These are phyloP conservation scores for Trileptium ribeirensis DNA, from an alignment of 2,888 invertebrate species.

Conservation along the genomic window DNA sequence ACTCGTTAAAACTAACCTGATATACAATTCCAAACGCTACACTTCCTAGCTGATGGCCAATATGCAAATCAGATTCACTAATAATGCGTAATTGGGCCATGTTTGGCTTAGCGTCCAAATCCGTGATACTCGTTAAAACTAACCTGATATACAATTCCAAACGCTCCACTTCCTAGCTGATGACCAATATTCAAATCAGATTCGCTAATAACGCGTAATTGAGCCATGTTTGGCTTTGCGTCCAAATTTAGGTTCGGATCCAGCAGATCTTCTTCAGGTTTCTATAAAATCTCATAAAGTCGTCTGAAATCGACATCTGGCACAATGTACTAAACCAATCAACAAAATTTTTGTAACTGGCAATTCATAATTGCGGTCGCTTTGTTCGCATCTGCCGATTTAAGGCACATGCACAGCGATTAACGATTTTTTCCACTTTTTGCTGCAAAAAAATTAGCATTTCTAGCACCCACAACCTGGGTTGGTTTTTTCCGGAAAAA, in stretches of 20 bases:
- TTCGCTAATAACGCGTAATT: slow-evolving; percentile 84
- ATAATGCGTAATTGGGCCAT: slow-evolving; percentile 82
- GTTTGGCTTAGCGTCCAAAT: slow-evolving; percentile 79
- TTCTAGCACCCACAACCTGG: no score
- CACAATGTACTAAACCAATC: no score
- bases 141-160: slow-evolving; percentile 83
- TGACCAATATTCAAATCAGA: slow-evolving; percentile 81
- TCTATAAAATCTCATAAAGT: not conserved
- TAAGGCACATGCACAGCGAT: no score
- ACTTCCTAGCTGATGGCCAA: slow-evolving; percentile 85
- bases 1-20: no score
- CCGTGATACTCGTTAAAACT: no score
- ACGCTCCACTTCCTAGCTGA: slow-evolving; percentile 91
- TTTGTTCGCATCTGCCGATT: no score
- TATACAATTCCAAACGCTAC: slow-evolving; percentile 95
- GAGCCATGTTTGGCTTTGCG: slow-evolving; percentile 84
- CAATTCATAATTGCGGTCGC: no score
- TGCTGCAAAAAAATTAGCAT: no score
- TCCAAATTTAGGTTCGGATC: slow-evolving; percentile 57
- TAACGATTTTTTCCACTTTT: no score
- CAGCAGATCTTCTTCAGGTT: not conserved
- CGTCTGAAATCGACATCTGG: no score
- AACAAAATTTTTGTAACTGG: no score
- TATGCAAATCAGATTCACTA: slow-evolving; percentile 82
- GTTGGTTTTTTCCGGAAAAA: no score